Conservation (phyloP, 2,113 vertebrate genomes). For the Australoheros scitulus region DNA sequence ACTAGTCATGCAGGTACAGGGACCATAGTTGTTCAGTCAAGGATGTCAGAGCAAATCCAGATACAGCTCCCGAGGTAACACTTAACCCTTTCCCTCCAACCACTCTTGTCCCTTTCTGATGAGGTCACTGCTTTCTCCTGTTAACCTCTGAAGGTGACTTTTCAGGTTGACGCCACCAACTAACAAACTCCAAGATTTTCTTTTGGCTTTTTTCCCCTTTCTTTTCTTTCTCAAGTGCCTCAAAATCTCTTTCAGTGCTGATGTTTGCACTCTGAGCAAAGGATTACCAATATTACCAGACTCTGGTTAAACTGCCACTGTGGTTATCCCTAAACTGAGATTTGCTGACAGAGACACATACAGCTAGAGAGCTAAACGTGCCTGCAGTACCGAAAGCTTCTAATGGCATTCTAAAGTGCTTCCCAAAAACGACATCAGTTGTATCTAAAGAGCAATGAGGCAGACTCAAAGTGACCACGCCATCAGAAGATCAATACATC, state of each 20-base stretch:
- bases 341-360: constrained; percentile 32
- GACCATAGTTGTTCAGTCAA: constrained; percentile 63
- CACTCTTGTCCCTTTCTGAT: constrained; percentile 27
- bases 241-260: background rate
- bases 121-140: constrained; percentile 54
- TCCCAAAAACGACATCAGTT: background rate
- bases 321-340: constrained; percentile 20
- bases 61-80: constrained; percentile 68
- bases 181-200: constrained; percentile 26
- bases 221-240: background rate
- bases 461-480: background rate
- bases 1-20: constrained; percentile 65
- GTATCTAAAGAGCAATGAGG: background rate
- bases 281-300: constrained; percentile 21
- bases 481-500: background rate
- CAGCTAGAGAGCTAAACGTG: background rate
- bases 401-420: background rate
- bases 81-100: constrained; percentile 49
- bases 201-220: background rate
- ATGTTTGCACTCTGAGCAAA: constrained; percentile 6
- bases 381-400: background rate
- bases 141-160: constrained; percentile 42
- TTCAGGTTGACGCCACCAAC: constrained; percentile 45
- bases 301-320: constrained; percentile 7
- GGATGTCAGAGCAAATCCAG: constrained; percentile 65